These are phyloP conservation scores for Apamea sordens DNA, from an alignment of 2,888 invertebrate species.

Conservation along the genomic window DNA sequence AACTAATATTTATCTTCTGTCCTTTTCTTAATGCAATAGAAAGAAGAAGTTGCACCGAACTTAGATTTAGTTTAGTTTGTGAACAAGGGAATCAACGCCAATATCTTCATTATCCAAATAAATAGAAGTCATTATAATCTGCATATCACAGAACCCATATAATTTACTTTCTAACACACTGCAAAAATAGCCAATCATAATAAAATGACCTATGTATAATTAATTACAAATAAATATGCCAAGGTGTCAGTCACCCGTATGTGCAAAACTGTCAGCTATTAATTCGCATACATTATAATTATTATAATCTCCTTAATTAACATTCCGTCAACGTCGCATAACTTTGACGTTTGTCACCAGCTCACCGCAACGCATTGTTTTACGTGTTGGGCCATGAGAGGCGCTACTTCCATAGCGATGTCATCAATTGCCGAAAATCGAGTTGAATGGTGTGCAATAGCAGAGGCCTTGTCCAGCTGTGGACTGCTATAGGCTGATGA, in stretches of 20 bases:
- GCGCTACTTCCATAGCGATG: constrained; percentile 1
- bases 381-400: constrained; percentile 11
- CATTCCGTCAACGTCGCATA: constrained; percentile 40
- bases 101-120: too few relatives aligned
- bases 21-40: too few relatives aligned
- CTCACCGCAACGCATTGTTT: constrained; percentile 32
- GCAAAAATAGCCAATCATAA: neutral
- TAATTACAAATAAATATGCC: constrained; percentile 9
- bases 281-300: constrained; percentile 35
- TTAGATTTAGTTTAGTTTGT: too few relatives aligned
- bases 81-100: too few relatives aligned
- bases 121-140: too few relatives aligned
- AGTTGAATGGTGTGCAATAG: too few relatives aligned
- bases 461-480: too few relatives aligned
- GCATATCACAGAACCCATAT: too few relatives aligned
- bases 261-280: neutral
- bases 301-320: constrained; percentile 29
- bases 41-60: too few relatives aligned
- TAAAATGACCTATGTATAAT: neutral
- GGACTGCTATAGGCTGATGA: too few relatives aligned
- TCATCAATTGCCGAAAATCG: neutral
- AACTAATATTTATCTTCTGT: too few relatives aligned
- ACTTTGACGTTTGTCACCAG: constrained; percentile 44
- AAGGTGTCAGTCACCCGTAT: constrained; percentile 29
- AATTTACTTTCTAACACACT: too few relatives aligned